Evolutionary conservation across 1,140 invertebrate genomes (phyloP), one percentile per base, ranked within the genome.

Genomic region (Lasioglossum albipes): DNA sequence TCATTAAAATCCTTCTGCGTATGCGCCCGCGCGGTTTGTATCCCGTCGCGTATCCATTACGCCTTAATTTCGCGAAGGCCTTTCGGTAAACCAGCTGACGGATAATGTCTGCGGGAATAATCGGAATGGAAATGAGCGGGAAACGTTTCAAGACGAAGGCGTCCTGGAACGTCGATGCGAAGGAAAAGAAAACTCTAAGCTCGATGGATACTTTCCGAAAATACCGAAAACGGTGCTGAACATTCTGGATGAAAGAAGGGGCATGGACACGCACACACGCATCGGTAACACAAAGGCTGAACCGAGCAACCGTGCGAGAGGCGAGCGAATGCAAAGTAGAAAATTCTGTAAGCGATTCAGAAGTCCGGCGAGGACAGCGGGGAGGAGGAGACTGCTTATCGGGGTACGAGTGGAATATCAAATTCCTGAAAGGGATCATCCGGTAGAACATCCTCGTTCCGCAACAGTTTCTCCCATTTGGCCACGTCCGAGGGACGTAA

Each of bases 11-110:
- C 85, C 81, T 72, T 64, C 65, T 79, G 83, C 75, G 79, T 82
- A 68, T 77, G 66, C 75, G 64, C 75, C 71, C 83, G 59, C 84
- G 73, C 80, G 84, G 81, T 86, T 86, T 83, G 72, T 76, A 73
- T 70, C 84, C 81, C 81, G 81, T 86, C 84, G 85, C 76, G 84
- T 83, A 86, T 81, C 84, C 84, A 85, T 86, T 85, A 85, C 78
- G 68, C 79, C 84, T 73, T 81, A 76, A 84, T 85, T 85, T 85
- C 70, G 79, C 84, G 49, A 75, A 78, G 67, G n/a, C 61, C 79
- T 75, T 84, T 84, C 72, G 62, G 78, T 73, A 77, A 84, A 72
- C 75, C 80, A 72, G 74, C 65, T 52, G 52, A 36, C 71, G 73
- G 62, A 85, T 84, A 84, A 85, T 76, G 61, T 66, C 41, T 5